phyloP scores from a whole-genome alignment of 2,888 invertebrate species.

The Cyaniris semiargus region DNA sequence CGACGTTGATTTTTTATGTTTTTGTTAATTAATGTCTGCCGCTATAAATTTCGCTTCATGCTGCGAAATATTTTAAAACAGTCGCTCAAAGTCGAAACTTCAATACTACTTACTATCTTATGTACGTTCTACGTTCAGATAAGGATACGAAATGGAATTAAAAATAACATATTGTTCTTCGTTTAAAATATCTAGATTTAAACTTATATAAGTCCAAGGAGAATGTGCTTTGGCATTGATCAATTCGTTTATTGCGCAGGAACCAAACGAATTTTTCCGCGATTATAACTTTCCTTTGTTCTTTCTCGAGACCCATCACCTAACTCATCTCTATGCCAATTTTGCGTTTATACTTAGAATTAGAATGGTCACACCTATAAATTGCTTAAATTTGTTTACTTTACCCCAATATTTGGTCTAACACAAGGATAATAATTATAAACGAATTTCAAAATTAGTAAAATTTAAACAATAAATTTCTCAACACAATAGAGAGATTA shows the following conservation, averaged over 20 bases:
- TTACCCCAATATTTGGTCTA: neutral
- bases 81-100: constrained; percentile 6
- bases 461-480: neutral
- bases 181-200: too few relatives aligned
- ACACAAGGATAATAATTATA: neutral
- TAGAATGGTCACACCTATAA: too few relatives aligned
- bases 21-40: constrained; percentile 22
- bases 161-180: neutral
- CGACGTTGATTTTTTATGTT: constrained; percentile 5
- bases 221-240: too few relatives aligned
- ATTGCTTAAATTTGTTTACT: too few relatives aligned
- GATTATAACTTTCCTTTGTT: too few relatives aligned
- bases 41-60: constrained; percentile 8
- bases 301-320: too few relatives aligned
- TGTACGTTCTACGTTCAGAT: neutral
- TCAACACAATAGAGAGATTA: neutral
- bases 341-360: too few relatives aligned
- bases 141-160: neutral
- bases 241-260: too few relatives aligned
- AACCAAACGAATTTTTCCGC: too few relatives aligned
- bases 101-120: neutral
- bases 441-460: neutral
- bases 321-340: too few relatives aligned
- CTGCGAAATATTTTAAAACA: neutral
- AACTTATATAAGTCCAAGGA: too few relatives aligned